Evolutionary conservation across 1,140 invertebrate genomes (phyloP).

Genomic region (Philotrypesis tridentata): DNA sequence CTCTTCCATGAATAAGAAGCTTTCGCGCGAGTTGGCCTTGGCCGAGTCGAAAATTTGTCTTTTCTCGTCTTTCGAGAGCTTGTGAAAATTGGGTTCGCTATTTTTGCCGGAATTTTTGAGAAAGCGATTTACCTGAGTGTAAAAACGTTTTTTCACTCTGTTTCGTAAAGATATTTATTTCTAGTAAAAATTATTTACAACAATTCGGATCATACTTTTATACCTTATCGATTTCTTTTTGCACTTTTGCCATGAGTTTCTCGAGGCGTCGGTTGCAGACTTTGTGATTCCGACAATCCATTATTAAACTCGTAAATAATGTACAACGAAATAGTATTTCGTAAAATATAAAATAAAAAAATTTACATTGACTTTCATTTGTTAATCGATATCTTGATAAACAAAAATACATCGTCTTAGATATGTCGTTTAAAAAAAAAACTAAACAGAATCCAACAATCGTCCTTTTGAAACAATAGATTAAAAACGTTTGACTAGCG

Average conservation of each 20-base stretch:
- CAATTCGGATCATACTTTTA: not conserved
- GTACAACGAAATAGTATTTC: too few species aligned
- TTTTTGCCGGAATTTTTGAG: not conserved
- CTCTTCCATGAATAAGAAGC: constrained; percentile 25
- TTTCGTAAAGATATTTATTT: constrained; percentile 1
- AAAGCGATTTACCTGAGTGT: constrained; percentile 8
- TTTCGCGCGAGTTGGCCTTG: not conserved
- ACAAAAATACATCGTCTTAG: too few species aligned
- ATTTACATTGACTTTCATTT: not conserved
- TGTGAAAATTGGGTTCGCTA: not conserved
- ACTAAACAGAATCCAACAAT: too few species aligned
- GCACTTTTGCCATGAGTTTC: constrained; percentile 17
- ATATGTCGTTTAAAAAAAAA: too few species aligned
- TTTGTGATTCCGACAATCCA: not conserved
- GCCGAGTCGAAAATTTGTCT: constrained; percentile 1
- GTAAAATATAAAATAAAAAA: too few species aligned
- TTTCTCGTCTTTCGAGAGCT: constrained; percentile 28
- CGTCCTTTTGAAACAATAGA: too few species aligned
- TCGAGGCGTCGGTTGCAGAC: constrained; percentile 14
- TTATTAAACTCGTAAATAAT: not conserved
- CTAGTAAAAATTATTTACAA: not conserved
- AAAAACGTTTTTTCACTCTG: constrained; percentile 4
- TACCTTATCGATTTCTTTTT: constrained; percentile 31
- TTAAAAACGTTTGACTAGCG: too few species aligned
- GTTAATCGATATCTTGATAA: too few species aligned